phyloP scores from a whole-genome alignment of 2,888 invertebrate genomes.

The Pseudanteris insignis region DNA sequence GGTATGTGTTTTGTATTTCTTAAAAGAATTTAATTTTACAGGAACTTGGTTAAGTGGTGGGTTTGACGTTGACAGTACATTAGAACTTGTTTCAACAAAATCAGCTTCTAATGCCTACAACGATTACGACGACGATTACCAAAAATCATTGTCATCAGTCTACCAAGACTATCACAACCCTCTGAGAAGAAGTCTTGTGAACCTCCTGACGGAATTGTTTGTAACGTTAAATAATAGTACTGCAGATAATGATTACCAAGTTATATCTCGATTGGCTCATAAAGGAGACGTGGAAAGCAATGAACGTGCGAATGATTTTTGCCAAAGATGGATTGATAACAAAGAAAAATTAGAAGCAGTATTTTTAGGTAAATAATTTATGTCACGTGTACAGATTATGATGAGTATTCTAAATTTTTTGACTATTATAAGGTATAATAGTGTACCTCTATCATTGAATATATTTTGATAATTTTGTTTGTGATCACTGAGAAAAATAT shows the following conservation, averaged over 20 bases:
- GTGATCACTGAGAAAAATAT: too few relatives aligned
- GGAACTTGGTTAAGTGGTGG: slow-evolving; percentile 40
- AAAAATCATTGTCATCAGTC: slow-evolving; percentile 38
- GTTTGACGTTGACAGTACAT: slow-evolving; percentile 35
- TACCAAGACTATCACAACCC: slow-evolving; percentile 47
- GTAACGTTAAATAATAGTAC: slow-evolving; percentile 48
- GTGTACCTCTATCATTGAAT: too few relatives aligned
- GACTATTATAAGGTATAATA: too few relatives aligned
- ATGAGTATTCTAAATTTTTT: too few relatives aligned
- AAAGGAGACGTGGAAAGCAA: slow-evolving; percentile 22
- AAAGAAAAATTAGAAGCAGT: slow-evolving; percentile 55
- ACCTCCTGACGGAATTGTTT: slow-evolving; percentile 48
- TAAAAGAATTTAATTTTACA: slow-evolving; percentile 5
- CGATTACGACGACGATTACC: slow-evolving; percentile 37
- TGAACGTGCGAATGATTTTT: slow-evolving; percentile 49
- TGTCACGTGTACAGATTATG: too few relatives aligned
- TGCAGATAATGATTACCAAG: slow-evolving; percentile 28
- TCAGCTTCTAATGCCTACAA: slow-evolving; percentile 29
- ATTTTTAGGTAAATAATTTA: slow-evolving; percentile 53
- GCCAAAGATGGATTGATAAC: slow-evolving; percentile 57
- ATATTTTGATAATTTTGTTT: too few relatives aligned
- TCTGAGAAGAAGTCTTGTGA: slow-evolving; percentile 45
- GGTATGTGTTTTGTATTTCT: background rate
- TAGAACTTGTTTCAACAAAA: slow-evolving; percentile 34
- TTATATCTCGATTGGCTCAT: slow-evolving; percentile 39